Base-by-base conservation (phyloP, 2,113 vertebrate species). In the Hemiprocne comata region DNA sequence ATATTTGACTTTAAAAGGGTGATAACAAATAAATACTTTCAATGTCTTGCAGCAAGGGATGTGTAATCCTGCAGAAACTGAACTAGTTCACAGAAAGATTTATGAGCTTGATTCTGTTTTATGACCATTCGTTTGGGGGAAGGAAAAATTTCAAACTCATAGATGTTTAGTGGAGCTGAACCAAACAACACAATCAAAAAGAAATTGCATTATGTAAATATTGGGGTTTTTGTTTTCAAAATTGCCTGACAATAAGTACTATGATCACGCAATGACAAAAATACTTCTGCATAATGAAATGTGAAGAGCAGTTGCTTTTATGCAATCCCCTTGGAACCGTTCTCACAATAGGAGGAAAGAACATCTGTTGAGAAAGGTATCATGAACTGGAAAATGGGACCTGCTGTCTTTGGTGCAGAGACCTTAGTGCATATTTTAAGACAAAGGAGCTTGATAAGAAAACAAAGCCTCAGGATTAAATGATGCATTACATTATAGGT, bases 11-110 rank as follows among this genome's bases (percentile, higher is more conserved):
- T 93, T 89, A 85, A 94, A 92, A 93, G 87, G 70, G 36, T 85
- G 85, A 69, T 94, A 93, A 96, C 67, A 96, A 97, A 96, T 93
- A 97, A 96, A 96, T 90, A 85, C 85, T 95, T 85, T 19, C 89
- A 61, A 33, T 70, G 90, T 90, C 78, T 91, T 91, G 83, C 80
- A 95, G 85, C 66, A 88, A 80, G 55, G 78, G 73, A 65, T 95
- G 82, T 72, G 72, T 74, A 96, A 85, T 93, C 91, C 93, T 95
- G 86, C 81, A 90, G 90, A 96, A 97, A 94, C 60, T 29, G 74
- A 80, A 93, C 89, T 85, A 75, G 72, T 93, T 97, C 93, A 75
- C 70, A 80, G 86, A 46, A 91, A 90, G 95, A 97, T 97, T 95
- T 96, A 97, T 96, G 89, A 93, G 91, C 79, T 80, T 94, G 95